These are phyloP conservation scores for Vespertilio murinus DNA, from an alignment of 2,797 vertebrate genomes.

Conservation along the genomic window DNA sequence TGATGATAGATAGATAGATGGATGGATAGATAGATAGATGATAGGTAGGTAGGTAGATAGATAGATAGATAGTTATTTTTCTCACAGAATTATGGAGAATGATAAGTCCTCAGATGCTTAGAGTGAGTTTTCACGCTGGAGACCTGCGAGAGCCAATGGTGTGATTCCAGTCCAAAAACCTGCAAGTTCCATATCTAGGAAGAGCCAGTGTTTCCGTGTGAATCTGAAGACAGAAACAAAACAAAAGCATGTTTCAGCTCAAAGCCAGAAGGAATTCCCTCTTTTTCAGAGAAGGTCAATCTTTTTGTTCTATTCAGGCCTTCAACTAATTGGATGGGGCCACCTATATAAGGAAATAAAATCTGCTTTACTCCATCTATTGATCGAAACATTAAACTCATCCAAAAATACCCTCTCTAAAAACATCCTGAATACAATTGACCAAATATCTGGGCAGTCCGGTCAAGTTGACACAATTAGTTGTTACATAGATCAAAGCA, in stretches of 20 bases:
- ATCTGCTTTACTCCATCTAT: background rate
- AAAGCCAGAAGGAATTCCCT: background rate
- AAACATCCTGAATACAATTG: background rate
- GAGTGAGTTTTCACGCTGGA: background rate
- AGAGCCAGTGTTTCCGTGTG: background rate
- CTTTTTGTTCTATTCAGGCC: background rate
- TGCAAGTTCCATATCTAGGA: background rate
- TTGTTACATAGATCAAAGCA: background rate
- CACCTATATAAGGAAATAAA: background rate
- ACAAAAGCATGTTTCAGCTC: background rate
- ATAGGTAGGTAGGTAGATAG: background rate
- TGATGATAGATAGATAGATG: background rate
- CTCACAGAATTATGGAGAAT: background rate
- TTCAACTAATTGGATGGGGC: background rate
- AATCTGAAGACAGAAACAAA: background rate
- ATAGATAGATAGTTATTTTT: background rate
- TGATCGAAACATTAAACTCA: background rate
- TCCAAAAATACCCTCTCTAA: background rate
- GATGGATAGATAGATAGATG: background rate
- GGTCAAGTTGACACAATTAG: background rate
- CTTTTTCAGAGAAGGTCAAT: background rate
- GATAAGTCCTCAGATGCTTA: background rate
- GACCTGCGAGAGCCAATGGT: background rate
- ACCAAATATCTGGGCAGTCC: background rate
- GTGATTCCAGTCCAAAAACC: background rate